These are phyloP conservation scores for Xanthorhoe designata DNA, from an alignment of 2,888 invertebrate species.

Conservation along the genomic window DNA sequence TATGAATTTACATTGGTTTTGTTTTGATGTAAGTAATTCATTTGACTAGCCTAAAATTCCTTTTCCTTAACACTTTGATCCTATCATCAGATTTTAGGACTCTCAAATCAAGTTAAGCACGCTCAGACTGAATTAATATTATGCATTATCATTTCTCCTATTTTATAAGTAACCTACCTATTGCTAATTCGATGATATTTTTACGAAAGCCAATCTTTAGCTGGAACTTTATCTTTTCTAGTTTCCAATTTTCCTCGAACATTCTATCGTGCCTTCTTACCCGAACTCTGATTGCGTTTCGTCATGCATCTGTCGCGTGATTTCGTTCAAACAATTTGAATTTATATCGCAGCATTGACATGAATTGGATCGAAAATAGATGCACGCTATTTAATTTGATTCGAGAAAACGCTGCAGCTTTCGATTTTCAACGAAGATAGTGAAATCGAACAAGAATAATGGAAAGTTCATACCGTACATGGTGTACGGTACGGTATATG, in stretches of 20 bases:
- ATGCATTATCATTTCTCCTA: no score
- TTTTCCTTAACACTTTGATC: no score
- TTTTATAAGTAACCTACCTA: no score
- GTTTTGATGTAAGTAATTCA: no score
- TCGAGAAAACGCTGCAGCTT: constrained; percentile 20
- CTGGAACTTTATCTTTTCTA: constrained; percentile 29
- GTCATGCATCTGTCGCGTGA: constrained; percentile 44
- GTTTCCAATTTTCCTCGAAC: constrained; percentile 36
- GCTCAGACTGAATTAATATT: no score
- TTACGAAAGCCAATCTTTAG: neutral
- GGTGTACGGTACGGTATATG: no score
- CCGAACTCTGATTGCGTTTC: constrained; percentile 41
- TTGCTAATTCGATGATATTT: neutral
- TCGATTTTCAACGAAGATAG: constrained; percentile 28
- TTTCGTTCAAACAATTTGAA: constrained; percentile 39
- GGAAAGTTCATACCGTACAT: neutral
- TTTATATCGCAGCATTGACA: constrained; percentile 33
- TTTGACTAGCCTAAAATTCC: no score
- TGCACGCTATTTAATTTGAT: constrained; percentile 39
- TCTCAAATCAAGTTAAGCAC: no score
- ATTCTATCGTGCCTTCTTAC: constrained; percentile 33
- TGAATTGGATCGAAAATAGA: constrained; percentile 38
- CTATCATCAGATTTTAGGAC: no score
- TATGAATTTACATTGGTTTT: no score
- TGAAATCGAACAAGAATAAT: constrained; percentile 20